A percentile compares a stretch with the other conserved stretches of the same genome.
These are phyloP conservation scores for Perizoma affinitatum DNA, from an alignment of 2,888 invertebrate species.

Conservation along the genomic window DNA sequence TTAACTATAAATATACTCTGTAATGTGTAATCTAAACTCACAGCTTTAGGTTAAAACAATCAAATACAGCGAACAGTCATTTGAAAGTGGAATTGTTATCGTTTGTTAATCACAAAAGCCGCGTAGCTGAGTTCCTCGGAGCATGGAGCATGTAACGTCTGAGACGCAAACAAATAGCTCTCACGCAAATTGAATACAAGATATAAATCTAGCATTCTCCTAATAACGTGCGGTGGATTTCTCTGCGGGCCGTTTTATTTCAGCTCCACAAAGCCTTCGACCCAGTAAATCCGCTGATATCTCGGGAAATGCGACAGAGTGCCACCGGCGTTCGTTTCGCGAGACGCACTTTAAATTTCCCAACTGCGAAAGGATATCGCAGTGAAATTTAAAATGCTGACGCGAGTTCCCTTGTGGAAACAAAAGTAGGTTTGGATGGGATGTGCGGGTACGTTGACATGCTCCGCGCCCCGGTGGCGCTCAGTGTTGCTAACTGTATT, in stretches of 20 bases:
- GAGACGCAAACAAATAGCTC: slow-evolving; percentile 69
- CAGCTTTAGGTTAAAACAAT: neutral
- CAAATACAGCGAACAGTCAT: slow-evolving; percentile 5
- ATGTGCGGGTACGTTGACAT: slow-evolving; percentile 33
- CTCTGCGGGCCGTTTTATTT: slow-evolving; percentile 79
- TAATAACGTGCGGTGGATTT: slow-evolving; percentile 78
- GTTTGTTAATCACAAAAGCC: slow-evolving; percentile 55
- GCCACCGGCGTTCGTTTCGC: slow-evolving; percentile 68
- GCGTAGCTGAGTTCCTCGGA: slow-evolving; percentile 51
- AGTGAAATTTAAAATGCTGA: slow-evolving; percentile 70
- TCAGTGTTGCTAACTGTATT: slow-evolving; percentile 14
- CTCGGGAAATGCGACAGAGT: slow-evolving; percentile 75
- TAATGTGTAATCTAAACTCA: no score
- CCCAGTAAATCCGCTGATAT: slow-evolving; percentile 80
- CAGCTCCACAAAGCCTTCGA: slow-evolving; percentile 74
- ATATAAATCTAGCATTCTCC: slow-evolving; percentile 77
- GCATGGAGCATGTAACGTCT: slow-evolving; percentile 49
- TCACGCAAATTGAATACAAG: slow-evolving; percentile 80
- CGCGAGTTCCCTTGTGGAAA: slow-evolving; percentile 57
- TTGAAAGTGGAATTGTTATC: slow-evolving; percentile 41
- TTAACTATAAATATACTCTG: no score
- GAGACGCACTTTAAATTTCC: slow-evolving; percentile 76
- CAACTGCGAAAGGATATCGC: slow-evolving; percentile 68
- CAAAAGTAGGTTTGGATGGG: slow-evolving; percentile 51
- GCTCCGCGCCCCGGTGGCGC: slow-evolving; percentile 24